These are phyloP conservation scores for Sceloporus tristichus DNA, from an alignment of 2,113 vertebrate genomes.

Conservation along the genomic window DNA sequence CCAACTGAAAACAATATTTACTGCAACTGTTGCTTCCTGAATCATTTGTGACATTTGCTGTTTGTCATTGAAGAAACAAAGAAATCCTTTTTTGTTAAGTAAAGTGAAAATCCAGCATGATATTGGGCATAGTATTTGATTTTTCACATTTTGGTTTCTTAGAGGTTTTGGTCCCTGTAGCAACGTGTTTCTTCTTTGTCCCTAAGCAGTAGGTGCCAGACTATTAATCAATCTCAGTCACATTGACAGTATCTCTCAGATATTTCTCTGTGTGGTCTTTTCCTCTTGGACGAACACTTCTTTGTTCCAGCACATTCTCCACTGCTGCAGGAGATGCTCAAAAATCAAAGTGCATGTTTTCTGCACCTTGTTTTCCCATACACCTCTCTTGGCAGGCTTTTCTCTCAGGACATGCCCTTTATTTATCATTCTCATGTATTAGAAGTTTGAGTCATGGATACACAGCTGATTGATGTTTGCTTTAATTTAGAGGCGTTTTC, in stretches of 20 bases:
- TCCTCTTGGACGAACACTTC: constrained; percentile 1
- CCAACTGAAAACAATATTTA: no score
- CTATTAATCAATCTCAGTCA: neutral
- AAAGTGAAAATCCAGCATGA: neutral
- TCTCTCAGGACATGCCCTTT: neutral
- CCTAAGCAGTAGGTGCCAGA: neutral
- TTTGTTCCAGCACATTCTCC: constrained; percentile 17
- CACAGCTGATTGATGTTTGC: neutral
- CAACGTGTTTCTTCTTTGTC: neutral
- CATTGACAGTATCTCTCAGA: constrained; percentile 14
- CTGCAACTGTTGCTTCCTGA: neutral
- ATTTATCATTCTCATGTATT: neutral
- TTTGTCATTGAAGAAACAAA: neutral
- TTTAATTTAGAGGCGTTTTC: neutral
- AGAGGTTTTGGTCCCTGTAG: neutral
- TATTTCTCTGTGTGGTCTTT: constrained; percentile 7
- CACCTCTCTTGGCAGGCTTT: neutral
- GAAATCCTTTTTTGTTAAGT: no score
- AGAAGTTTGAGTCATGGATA: neutral
- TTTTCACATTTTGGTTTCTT: neutral
- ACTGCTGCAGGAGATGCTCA: neutral
- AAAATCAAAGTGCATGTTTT: constrained; percentile 2
- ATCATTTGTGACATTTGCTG: no score
- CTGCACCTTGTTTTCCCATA: neutral
- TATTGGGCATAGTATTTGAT: neutral